These are phyloP conservation scores for Caenorhabditis auriculariae DNA, from an alignment of 2,888 invertebrate species.

Conservation along the genomic window DNA sequence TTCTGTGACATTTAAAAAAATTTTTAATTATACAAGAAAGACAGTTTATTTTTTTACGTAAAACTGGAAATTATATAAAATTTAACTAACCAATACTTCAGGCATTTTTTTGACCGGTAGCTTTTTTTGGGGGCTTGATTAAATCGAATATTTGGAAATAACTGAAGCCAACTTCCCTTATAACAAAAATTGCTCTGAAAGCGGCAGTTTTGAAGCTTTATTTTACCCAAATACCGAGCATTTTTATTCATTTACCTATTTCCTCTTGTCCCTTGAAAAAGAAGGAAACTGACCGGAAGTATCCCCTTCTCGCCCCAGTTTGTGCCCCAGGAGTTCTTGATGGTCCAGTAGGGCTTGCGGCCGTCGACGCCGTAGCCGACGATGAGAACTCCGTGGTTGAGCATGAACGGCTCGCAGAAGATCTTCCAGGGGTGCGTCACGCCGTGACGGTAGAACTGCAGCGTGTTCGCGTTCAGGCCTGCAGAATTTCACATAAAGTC, in stretches of 20 bases:
- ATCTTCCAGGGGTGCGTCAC: slow-evolving; percentile 61
- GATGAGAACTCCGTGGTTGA: slow-evolving; percentile 62
- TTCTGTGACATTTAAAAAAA: no score
- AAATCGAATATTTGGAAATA: no score
- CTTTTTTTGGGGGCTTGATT: no score
- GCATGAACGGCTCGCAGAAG: slow-evolving; percentile 48
- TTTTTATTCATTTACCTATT: neutral
- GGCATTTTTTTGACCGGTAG: no score
- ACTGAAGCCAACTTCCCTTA: no score
- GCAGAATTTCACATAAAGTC: slow-evolving; percentile 7
- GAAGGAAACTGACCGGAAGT: slow-evolving; percentile 47
- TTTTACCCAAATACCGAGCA: neutral
- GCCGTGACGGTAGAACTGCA: slow-evolving; percentile 63
- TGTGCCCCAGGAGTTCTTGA: slow-evolving; percentile 62
- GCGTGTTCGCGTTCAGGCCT: slow-evolving; percentile 62
- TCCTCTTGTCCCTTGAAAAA: neutral
- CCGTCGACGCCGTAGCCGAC: slow-evolving; percentile 62
- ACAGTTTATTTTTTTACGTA: no score
- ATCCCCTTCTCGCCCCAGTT: slow-evolving; percentile 61
- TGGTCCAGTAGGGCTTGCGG: slow-evolving; percentile 60
- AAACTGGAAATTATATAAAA: no score
- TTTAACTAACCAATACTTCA: no score
- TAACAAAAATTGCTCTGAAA: no score
- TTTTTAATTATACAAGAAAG: no score
- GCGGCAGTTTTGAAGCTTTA: neutral